Evolutionary conservation across 2,888 invertebrate genomes (phyloP).

Genomic region (Drosophila peninsularis): DNA sequence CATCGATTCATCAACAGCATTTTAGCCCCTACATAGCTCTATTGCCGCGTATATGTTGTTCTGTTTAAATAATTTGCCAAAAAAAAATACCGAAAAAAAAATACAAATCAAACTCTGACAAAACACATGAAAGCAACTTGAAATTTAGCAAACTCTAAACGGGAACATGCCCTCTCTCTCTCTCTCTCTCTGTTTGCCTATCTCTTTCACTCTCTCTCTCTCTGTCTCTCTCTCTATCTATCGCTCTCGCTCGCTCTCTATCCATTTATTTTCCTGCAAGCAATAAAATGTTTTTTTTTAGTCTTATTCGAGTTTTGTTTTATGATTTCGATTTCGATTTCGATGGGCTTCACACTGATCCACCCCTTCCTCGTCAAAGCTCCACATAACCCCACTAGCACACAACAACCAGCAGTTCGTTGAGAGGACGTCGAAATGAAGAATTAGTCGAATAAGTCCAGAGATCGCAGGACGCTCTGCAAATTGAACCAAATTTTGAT

Average conservation of each 20-base stretch:
- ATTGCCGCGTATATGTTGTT: constrained; percentile 85
- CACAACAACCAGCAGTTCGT: constrained; percentile 41
- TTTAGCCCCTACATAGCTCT: constrained; percentile 79
- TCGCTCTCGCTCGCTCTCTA: constrained; percentile 16
- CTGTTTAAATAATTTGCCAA: constrained; percentile 71
- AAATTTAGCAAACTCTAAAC: constrained; percentile 69
- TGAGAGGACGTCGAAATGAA: constrained; percentile 22
- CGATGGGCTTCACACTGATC: constrained; percentile 31
- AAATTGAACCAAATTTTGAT: constrained; percentile 29
- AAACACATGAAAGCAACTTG: constrained; percentile 61
- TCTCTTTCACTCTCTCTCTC: constrained; percentile 27
- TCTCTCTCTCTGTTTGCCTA: constrained; percentile 18
- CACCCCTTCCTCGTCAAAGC: constrained; percentile 24
- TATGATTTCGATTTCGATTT: constrained; percentile 16
- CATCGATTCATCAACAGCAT: constrained; percentile 56
- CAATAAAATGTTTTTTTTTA: neutral
- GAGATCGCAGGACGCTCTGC: constrained; percentile 16
- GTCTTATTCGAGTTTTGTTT: constrained; percentile 6
- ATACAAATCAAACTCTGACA: constrained; percentile 13
- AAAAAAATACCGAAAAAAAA: constrained; percentile 23
- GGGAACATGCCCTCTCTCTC: constrained; percentile 27
- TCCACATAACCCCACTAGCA: constrained; percentile 43
- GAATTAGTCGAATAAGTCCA: neutral
- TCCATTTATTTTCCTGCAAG: constrained; percentile 11
- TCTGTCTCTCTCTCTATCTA: constrained; percentile 23